Evolutionary conservation across 1,140 invertebrate genomes (phyloP), one percentile per base, ranked within the genome.

Genomic region (Aradophagus sp.): DNA sequence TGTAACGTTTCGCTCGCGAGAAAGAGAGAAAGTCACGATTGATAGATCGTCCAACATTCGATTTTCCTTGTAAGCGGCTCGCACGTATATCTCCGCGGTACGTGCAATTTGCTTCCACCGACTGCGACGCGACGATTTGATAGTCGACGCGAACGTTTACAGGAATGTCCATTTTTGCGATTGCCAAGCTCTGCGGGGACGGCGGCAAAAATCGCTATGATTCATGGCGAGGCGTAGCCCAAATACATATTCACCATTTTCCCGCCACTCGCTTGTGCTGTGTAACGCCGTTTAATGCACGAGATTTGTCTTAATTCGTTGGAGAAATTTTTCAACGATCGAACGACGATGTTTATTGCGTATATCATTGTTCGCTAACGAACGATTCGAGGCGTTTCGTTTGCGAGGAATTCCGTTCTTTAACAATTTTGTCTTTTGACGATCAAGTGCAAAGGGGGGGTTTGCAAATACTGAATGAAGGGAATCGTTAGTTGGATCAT

Each of bases 21-120:
- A 48, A 70, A 61, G 62, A 73, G 42, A 70, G 50, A 74, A 74
- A 61, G 59, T 52, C 67, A 52, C 77, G 77, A 80, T 81, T 79
- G 79, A 83, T 83, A 77, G 79, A 81, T 81, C 71, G 75, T 75
- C 50, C 73, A 71, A 74, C 78, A 77, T 72, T 73, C 77, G 78
- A 79, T 80, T 80, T 80, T 77, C 68, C 77, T 78, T 80, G 78
- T 79, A 80, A 73, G 75, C 76, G 61, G 63, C 55, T 75, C 68
- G 53, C 62, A 50, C 68, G 73, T 75, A 75, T 68, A 75, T 68
- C 68, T 75, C n/a, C 68, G 27, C 59, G 63, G 52, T 32, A 38
- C 67, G 52, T 35, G 58, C 63, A 75, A 75, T 75, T 75, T 75
- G 73, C 73, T 75, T 71, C 65, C 62, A 62, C 16, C 48, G 42